phyloP scores from a whole-genome alignment of 2,797 vertebrate species.

The Austrolebias charrua region DNA sequence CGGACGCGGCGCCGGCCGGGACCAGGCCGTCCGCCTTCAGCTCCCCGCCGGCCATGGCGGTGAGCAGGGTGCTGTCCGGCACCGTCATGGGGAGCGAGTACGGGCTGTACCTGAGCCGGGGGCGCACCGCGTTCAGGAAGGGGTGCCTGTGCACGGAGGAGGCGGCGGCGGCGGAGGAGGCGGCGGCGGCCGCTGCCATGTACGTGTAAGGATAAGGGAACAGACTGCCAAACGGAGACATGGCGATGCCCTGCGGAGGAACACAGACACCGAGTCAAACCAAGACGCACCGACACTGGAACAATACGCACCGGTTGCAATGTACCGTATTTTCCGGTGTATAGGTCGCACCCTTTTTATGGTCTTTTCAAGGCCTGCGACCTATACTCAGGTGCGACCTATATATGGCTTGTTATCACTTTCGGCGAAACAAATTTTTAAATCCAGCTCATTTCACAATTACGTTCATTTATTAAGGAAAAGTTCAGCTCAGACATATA shows the following conservation, averaged over 20 bases:
- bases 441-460: too few relatives aligned
- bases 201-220: conserved; percentile 98
- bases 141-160: conserved; percentile 91
- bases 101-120: conserved; percentile 94
- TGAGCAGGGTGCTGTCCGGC: conserved; percentile 88
- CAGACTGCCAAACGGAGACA: conserved; percentile 93
- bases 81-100: conserved; percentile 89
- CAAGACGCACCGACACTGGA: too few relatives aligned
- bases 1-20: conserved; percentile 83
- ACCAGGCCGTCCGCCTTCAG: conserved; percentile 80
- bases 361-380: too few relatives aligned
- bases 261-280: conserved; percentile 14
- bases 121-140: conserved; percentile 90
- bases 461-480: too few relatives aligned
- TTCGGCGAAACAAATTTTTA: too few relatives aligned
- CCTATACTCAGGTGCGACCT: too few relatives aligned
- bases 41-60: conserved; percentile 80
- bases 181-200: conserved; percentile 92
- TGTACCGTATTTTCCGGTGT: too few relatives aligned
- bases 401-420: too few relatives aligned
- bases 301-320: too few relatives aligned
- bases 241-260: conserved; percentile 87
- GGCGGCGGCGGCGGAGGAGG: conserved; percentile 84
- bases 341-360: too few relatives aligned
- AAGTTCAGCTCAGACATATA: too few relatives aligned